Evolutionary conservation across 2,113 vertebrate species (phyloP).

Genomic region (Climacteris rufus): DNA sequence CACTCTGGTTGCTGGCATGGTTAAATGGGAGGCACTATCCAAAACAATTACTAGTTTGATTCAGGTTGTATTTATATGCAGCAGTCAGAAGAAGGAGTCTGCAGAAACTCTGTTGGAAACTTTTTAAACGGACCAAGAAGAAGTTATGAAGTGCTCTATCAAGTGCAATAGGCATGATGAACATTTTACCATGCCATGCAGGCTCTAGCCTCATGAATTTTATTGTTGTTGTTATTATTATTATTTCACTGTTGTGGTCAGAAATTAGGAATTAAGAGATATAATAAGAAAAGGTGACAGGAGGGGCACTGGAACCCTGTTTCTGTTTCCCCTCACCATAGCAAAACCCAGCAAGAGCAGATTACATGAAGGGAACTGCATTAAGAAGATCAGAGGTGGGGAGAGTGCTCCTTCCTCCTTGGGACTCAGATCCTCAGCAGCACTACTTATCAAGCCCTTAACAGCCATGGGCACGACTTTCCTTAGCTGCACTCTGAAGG

Average conservation of each 20-base stretch:
- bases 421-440: background rate
- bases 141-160: background rate
- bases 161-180: background rate
- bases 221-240: background rate
- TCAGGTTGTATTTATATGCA: background rate
- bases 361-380: background rate
- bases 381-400: background rate
- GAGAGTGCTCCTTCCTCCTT: fast-evolving
- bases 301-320: background rate
- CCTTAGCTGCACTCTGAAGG: background rate
- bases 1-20: background rate
- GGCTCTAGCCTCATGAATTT: background rate
- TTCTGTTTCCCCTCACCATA: background rate
- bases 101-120: background rate
- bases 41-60: background rate
- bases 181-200: background rate
- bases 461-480: background rate
- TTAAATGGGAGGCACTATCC: background rate
- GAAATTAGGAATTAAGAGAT: background rate
- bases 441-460: background rate
- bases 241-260: background rate
- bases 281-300: background rate
- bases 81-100: background rate
- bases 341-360: background rate
- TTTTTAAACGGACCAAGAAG: background rate